Evolutionary conservation across 2,797 vertebrate species (phyloP), one percentile per base, ranked within the genome.

Genomic region (Anas bernieri): DNA sequence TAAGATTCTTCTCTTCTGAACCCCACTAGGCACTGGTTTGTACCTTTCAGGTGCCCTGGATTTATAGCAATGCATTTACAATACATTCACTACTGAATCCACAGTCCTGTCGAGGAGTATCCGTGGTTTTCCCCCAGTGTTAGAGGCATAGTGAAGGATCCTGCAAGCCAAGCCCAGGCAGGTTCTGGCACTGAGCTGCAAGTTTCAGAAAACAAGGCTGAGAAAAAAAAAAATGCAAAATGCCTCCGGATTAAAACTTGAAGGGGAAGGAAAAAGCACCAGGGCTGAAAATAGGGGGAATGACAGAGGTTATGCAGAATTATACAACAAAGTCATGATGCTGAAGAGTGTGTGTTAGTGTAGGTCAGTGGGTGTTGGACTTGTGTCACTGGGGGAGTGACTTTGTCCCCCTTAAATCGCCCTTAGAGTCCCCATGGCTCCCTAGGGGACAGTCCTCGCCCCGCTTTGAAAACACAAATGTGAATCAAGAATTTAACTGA

Each of bases 61-160:
- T 90, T 84, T 80, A 8, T 30, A 55, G 92, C 94, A 82, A 37
- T 92, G 87, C 91, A 76, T 92, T 95, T 94, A 79, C 55, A 84
- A 50, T 86, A 79, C 76, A 23, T 52, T 14, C n/a, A 46, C n/a
- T 8, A 45, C 31, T 12, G 39, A 28, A 25, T 41, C 39, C 56
- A 1, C 55, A 78, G 28, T 54, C 12, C 30, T 26, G 0, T 14
- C 12, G 46, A 54, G 76, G 23, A 61, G 26, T 48, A 20, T 4
- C 67, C 48, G 7, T 22, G 12, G 2, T 37, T 75, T 39, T 33
- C 39, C 31, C 88, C 59, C 28, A 9, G 3, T 21, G 3, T 21
- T 14, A 20, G 41, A 41, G 31, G 41, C 33, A 35, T n/a, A 35
- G 8, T 12, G 81, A 90, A 33, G 76, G 89, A 63, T 74, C 70